Conservation (phyloP, 2,113 vertebrate genomes). For the Clarias gariepinus region DNA sequence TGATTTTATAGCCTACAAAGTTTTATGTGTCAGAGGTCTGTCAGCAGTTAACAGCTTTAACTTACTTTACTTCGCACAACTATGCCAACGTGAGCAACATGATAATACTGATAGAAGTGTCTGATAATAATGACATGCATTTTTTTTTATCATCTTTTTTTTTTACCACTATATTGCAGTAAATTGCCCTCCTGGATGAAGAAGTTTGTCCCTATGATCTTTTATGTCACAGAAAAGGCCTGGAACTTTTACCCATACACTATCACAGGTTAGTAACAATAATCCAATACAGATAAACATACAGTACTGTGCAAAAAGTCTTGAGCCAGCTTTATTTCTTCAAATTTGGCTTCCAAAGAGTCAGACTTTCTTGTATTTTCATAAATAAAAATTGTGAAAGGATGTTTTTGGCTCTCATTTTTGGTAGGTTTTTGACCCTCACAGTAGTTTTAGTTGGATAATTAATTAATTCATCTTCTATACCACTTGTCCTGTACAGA, state of each 20-base stretch:
- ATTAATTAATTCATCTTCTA: too few species aligned
- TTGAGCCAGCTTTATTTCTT: too few species aligned
- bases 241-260: slow-evolving; percentile 83
- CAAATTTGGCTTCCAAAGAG: too few species aligned
- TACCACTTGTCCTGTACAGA: too few species aligned
- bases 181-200: slow-evolving; percentile 76
- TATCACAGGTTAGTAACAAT: slow-evolving; percentile 71
- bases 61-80: background rate
- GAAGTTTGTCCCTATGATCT: slow-evolving; percentile 73
- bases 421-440: too few species aligned
- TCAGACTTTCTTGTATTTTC: too few species aligned
- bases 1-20: slow-evolving; percentile 20
- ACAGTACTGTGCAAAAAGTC: too few species aligned
- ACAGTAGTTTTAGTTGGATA: too few species aligned
- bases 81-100: background rate
- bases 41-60: slow-evolving; percentile 8
- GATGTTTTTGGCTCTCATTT: too few species aligned
- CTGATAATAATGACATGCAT: background rate
- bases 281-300: background rate
- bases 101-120: background rate
- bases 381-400: too few species aligned
- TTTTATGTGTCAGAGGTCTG: background rate
- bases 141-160: slow-evolving; percentile 16
- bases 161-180: slow-evolving; percentile 57
- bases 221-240: slow-evolving; percentile 79